phyloP scores from a whole-genome alignment of 1,140 invertebrate species.

The Tenebrio molitor region DNA sequence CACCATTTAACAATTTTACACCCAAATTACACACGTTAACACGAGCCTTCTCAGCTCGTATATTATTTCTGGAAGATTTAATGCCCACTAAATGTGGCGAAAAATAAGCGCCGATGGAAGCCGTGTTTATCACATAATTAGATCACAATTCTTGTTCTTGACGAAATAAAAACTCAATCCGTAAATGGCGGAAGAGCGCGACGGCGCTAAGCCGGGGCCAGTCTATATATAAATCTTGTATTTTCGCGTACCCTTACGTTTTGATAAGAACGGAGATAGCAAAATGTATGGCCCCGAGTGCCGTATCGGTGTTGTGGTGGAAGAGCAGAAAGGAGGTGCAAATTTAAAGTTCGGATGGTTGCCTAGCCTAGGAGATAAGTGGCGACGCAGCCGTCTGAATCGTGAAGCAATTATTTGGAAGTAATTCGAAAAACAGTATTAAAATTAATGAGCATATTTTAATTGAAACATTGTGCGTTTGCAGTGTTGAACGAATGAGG shows the following conservation, averaged over 20 bases:
- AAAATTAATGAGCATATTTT: slow-evolving; percentile 42
- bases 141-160: slow-evolving; percentile 25
- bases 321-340: slow-evolving; percentile 6
- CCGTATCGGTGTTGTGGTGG: slow-evolving; percentile 7
- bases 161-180: slow-evolving; percentile 39
- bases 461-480: slow-evolving; percentile 24
- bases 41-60: slow-evolving; percentile 53
- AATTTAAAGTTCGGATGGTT: slow-evolving; percentile 4
- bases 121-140: slow-evolving; percentile 34
- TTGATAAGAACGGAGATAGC: slow-evolving; percentile 24
- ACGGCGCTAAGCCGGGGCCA: slow-evolving; percentile 6
- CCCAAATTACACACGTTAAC: slow-evolving; percentile 61
- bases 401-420: slow-evolving; percentile 28
- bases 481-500: slow-evolving; percentile 15
- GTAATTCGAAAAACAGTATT: slow-evolving; percentile 13
- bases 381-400: neutral
- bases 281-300: slow-evolving; percentile 7
- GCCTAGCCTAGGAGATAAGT: neutral
- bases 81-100: slow-evolving; percentile 46
- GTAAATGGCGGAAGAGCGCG: slow-evolving; percentile 11
- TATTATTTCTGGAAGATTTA: slow-evolving; percentile 61
- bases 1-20: slow-evolving; percentile 66
- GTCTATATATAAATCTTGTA: slow-evolving; percentile 29
- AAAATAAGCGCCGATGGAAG: slow-evolving; percentile 23
- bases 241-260: slow-evolving; percentile 17